Base-by-base conservation (phyloP, 2,888 invertebrate species). In the Synanthedon tipuliformis region DNA sequence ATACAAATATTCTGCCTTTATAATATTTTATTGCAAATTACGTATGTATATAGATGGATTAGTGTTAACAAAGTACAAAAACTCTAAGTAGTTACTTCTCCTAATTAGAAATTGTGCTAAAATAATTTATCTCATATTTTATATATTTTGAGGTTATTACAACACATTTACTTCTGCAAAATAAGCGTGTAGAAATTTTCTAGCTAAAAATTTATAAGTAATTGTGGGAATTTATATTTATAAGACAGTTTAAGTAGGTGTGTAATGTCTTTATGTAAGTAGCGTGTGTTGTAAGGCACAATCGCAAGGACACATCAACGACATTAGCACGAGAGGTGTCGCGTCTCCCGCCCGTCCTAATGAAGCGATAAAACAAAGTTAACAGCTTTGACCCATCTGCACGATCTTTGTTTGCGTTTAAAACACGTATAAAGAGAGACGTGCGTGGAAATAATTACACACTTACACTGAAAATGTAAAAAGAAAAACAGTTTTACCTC, bases 301-400 rank as follows among this genome's bases (percentile, higher is more conserved):
- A 84, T 84, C 83, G 61, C 62, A 60, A 60, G 63, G 61, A 69
- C 70, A 66, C 68, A 83, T 84, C 81, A 62, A 69, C 54, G 57
- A 68, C 80, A 77, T 80, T 82, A 80, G 76, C 81, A 73, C 75
- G 73, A 71, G 66, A 81, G 79, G 82, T 77, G 84, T 82, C 69
- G 70, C 56, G 57, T 53, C 52, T 53, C 15, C 56, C 59, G 62
- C 62, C 65, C 64, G 61, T 66, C 57, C 69, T 78, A 78, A 78
- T 78, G 75, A 78, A 79, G 73, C 73, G 71, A 74, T 72, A 69
- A 65, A 64, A 54, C 57, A 53, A 56, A 49, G 51, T 53, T 50
- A 54, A 56, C 53, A 60, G 56, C 52, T 52, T 53, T 53, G 56
- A 50, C 59, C 51, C 53, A 71, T 68, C 64, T 53, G 41, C 51